phyloP scores from a whole-genome alignment of 1,140 invertebrate species.

The Brachionus rotundiformis region DNA sequence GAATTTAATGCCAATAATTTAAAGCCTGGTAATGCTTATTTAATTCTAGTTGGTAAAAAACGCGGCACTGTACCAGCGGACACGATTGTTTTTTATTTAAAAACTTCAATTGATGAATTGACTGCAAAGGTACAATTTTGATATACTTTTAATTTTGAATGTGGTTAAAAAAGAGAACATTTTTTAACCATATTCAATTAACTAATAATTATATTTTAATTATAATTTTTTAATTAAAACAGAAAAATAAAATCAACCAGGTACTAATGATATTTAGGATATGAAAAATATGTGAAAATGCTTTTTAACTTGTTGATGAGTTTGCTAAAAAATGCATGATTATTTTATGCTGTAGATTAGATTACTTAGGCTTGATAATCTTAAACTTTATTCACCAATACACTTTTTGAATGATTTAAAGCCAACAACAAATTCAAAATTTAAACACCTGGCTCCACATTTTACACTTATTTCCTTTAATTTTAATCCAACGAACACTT shows the following conservation, averaged over 20 bases:
- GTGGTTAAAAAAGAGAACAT: not conserved
- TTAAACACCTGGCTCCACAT: not conserved
- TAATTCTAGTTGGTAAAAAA: conserved; percentile 60
- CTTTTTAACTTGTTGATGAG: not conserved
- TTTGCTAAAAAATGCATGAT: conserved; percentile 9
- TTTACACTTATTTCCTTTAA: too few relatives aligned
- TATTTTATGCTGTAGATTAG: conserved; percentile 14
- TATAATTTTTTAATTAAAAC: not conserved
- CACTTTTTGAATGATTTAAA: not conserved
- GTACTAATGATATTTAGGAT: not conserved
- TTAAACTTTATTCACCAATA: not conserved
- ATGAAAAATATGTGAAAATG: not conserved
- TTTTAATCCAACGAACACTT: too few relatives aligned
- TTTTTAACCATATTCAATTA: conserved; percentile 39
- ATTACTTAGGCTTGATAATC: not conserved
- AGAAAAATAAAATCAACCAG: conserved; percentile 35
- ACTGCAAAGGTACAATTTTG: conserved; percentile 57
- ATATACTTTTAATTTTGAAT: not conserved
- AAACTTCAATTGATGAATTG: conserved; percentile 60
- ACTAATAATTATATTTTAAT: not conserved
- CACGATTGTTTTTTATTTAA: conserved; percentile 61
- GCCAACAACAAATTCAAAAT: not conserved
- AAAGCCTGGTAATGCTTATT: conserved; percentile 59
- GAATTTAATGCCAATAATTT: conserved; percentile 62
- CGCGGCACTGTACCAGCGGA: conserved; percentile 58